Conservation (phyloP, 2,113 vertebrate genomes). For the Oreocharis arfaki region DNA sequence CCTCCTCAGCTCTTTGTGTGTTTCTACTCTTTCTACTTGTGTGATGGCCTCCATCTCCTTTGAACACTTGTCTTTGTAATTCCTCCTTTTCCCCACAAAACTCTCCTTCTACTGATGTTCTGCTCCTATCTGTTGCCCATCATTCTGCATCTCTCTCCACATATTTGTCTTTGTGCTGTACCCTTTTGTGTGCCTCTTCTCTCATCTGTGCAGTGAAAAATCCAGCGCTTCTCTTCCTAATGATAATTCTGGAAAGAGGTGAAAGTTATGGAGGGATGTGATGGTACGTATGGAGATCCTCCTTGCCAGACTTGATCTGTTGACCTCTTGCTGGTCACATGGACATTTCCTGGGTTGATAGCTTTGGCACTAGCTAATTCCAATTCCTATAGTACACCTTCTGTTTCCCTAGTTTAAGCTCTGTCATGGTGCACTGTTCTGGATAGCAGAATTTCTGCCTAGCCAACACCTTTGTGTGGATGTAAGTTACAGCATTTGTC, state of each 20-base stretch:
- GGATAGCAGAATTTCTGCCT: not conserved
- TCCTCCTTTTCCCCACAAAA: not conserved
- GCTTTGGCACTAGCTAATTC: not conserved
- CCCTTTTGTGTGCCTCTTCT: not conserved
- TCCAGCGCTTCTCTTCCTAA: not conserved
- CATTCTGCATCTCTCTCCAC: not conserved
- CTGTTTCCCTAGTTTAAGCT: not conserved
- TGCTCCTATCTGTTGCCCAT: not conserved
- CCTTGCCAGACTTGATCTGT: not conserved
- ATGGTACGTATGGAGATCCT: not conserved
- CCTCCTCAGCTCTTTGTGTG: not conserved
- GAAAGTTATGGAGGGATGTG: not conserved
- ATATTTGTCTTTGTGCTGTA: constrained; percentile 1
- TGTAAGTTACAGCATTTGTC: not conserved
- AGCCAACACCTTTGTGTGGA: not conserved
- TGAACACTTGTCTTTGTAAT: constrained; percentile 12
- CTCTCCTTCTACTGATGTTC: not conserved
- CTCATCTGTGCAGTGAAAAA: not conserved
- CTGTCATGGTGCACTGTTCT: not conserved
- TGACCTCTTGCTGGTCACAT: not conserved
- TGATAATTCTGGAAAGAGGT: not conserved
- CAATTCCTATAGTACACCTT: not conserved
- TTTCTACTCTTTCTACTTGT: constrained; percentile 5
- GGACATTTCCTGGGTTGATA: not conserved
- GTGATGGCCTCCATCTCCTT: not conserved